Evolutionary conservation across 2,888 invertebrate genomes (phyloP), one percentile per base, ranked within the genome.

Genomic region (Digitonthophagus gazella): DNA sequence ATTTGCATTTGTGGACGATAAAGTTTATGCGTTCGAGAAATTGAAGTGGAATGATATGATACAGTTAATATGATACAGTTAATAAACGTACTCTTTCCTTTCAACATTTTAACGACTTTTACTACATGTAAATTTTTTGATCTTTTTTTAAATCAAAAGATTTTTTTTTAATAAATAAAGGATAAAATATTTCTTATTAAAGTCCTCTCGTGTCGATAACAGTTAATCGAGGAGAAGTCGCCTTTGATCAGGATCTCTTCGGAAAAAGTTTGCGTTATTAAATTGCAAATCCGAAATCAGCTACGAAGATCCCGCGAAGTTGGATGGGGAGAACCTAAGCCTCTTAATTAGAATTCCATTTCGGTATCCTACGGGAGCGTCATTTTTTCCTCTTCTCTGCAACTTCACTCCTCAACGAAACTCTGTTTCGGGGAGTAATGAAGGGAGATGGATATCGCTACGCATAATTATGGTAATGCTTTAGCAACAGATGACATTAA

Each of bases 321-420:
- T 44, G 28, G 3, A 44, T 8, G 11, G 28, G 28, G 28, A 11
- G 11, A 44, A 44, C 65, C 71, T 77, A 78, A 78, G 76, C 76
- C 74, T 75, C 76, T 77, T 78, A 78, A 78, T 78, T 78, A 78
- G 77, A 75, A 78, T 77, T 78, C 76, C 77, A 77, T 77, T 77
- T 76, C 74, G 74, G 74, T 77, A 76, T 77, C 76, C 73, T 73
- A 71, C 75, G 74, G 71, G 75, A 77, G 76, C 77, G 75, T 76
- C 75, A 77, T 77, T 78, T 77, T 75, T 77, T 77, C 76, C 73
- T 74, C 69, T 69, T 69, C 69, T 71, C 69, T 66, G 72, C 58
- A 72, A 56, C 65, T 61, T 67, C 61, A 44, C 67, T 57, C 64
- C 56, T 57, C 8, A 14, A 57, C 5, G 8, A 61, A 16, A 61